Evolutionary conservation across 2,888 invertebrate genomes (phyloP).

Genomic region (Ectropis crepuscularia): DNA sequence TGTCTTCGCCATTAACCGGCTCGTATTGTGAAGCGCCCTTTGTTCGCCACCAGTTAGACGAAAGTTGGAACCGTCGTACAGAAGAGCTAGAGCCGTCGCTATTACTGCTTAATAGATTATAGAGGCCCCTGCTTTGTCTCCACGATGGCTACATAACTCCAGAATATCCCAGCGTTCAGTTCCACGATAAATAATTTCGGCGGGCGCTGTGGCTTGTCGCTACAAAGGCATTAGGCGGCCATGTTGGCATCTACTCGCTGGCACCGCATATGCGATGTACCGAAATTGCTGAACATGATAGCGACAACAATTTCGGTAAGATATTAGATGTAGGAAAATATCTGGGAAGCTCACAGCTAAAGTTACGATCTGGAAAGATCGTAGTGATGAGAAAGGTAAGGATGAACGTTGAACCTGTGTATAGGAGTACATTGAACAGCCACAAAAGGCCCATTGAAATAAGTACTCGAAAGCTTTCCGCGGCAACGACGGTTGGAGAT

Average conservation of each 20-base stretch:
- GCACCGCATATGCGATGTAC: constrained; percentile 31
- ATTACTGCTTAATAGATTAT: constrained; percentile 76
- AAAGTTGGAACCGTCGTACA: constrained; percentile 43
- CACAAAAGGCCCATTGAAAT: constrained; percentile 28
- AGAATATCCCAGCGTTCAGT: constrained; percentile 46
- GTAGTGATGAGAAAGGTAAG: constrained; percentile 1
- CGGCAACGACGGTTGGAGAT: constrained; percentile 45
- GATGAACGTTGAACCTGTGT: background rate
- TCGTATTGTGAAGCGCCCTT: constrained; percentile 62
- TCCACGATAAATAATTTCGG: constrained; percentile 57
- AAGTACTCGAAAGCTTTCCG: constrained; percentile 32
- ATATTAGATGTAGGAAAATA: constrained; percentile 32
- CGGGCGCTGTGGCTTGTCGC: constrained; percentile 47
- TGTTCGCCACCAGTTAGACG: constrained; percentile 72
- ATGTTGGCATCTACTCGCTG: constrained; percentile 36
- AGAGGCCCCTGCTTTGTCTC: constrained; percentile 60
- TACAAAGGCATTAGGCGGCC: constrained; percentile 44
- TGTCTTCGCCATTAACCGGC: constrained; percentile 62
- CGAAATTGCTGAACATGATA: constrained; percentile 40
- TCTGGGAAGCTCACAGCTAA: background rate
- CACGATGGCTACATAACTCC: constrained; percentile 45
- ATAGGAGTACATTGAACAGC: constrained; percentile 5
- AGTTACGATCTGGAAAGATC: constrained; percentile 2
- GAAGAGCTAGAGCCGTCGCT: constrained; percentile 37
- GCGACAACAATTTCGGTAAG: constrained; percentile 39